These are phyloP conservation scores for Muscina levida DNA, from an alignment of 2,888 invertebrate species.

Conservation along the genomic window DNA sequence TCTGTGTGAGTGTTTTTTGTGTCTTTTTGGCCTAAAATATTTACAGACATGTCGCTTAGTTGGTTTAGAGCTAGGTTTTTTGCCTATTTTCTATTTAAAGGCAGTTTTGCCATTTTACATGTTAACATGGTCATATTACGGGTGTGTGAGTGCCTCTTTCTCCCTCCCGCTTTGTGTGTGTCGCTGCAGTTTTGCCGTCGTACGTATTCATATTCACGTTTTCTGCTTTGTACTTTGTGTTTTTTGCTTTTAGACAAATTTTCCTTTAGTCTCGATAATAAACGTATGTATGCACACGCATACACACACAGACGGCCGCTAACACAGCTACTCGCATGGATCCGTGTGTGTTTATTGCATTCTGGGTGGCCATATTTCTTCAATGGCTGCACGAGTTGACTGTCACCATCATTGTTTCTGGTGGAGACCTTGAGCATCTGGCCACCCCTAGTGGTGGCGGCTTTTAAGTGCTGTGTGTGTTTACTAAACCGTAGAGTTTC, in stretches of 20 bases:
- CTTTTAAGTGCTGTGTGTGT: conserved; percentile 57
- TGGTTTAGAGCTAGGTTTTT: conserved; percentile 33
- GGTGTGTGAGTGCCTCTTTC: conserved; percentile 1
- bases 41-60: conserved; percentile 38
- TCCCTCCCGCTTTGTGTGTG: background rate
- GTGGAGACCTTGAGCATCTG: background rate
- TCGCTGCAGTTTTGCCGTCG: background rate
- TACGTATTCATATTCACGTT: conserved; percentile 21
- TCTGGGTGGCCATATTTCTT: conserved; percentile 37
- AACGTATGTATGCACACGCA: conserved; percentile 18
- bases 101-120: conserved; percentile 54
- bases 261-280: conserved; percentile 43
- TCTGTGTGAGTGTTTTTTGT: background rate
- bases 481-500: conserved; percentile 56
- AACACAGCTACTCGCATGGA: background rate
- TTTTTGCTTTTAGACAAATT: conserved; percentile 59
- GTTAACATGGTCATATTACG: conserved; percentile 43
- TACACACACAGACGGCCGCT: background rate
- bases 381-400: background rate
- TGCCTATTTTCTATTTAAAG: conserved; percentile 34
- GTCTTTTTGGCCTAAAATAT: conserved; percentile 35
- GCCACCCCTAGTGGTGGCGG: conserved; percentile 43
- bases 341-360: background rate
- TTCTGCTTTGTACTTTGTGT: conserved; percentile 34
- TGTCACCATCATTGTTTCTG: background rate